phyloP scores from a whole-genome alignment of 2,797 vertebrate genomes.

The Scyliorhinus canicula region DNA sequence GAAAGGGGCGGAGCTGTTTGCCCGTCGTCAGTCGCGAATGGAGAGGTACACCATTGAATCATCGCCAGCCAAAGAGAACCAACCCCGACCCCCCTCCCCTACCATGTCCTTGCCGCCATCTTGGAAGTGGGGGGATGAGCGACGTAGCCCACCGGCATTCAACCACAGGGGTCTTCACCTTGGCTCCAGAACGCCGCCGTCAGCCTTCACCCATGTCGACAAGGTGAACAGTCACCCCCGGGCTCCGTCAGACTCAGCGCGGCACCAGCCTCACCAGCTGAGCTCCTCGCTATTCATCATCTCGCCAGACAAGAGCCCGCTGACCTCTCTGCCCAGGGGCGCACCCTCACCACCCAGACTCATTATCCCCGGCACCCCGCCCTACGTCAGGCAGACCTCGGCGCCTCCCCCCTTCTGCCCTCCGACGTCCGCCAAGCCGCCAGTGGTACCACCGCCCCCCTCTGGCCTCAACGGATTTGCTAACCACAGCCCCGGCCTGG shows the following conservation, averaged over 20 bases:
- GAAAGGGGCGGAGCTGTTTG: constrained; percentile 89
- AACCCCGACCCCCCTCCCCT: constrained; percentile 77
- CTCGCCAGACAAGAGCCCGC: constrained; percentile 74
- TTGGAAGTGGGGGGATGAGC: constrained; percentile 77
- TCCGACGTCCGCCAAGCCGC: constrained; percentile 42
- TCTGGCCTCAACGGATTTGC: constrained; percentile 47
- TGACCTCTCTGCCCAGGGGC: constrained; percentile 64
- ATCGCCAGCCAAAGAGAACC: constrained; percentile 51
- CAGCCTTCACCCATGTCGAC: constrained; percentile 56
- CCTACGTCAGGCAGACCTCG: constrained; percentile 59
- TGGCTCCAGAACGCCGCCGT: constrained; percentile 56
- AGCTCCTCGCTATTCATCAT: constrained; percentile 83
- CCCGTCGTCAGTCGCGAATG: constrained; percentile 89
- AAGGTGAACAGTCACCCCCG: constrained; percentile 75
- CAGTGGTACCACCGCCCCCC: constrained; percentile 54
- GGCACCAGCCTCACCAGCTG: constrained; percentile 78
- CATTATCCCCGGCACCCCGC: constrained; percentile 45
- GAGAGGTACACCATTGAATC: constrained; percentile 82
- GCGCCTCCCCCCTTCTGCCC: constrained; percentile 53
- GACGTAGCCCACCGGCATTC: constrained; percentile 67
- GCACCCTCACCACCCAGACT: constrained; percentile 66
- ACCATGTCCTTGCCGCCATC: constrained; percentile 93
- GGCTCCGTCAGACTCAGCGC: constrained; percentile 78
- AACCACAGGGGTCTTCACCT: constrained; percentile 55
- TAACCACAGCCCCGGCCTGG: constrained; percentile 46